Conservation (phyloP, 2,113 vertebrate genomes). For the Geococcyx californianus region DNA sequence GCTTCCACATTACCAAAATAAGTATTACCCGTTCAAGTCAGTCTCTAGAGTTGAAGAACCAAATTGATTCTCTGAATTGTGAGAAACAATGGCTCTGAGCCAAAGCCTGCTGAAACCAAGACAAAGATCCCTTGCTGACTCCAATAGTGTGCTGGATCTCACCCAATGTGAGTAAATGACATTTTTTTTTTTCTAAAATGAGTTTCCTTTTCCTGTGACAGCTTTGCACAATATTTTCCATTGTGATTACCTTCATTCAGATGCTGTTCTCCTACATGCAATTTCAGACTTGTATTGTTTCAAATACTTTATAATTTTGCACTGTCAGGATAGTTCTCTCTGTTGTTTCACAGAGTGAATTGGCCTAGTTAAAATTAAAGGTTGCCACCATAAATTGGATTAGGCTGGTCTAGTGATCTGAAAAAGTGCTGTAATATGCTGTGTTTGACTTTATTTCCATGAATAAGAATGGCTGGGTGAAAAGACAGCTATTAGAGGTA, state of each 20-base stretch:
- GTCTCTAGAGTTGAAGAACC: neutral
- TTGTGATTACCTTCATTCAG: neutral
- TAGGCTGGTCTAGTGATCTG: conserved; percentile 9
- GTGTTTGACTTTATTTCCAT: neutral
- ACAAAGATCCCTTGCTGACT: conserved; percentile 19
- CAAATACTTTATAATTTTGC: neutral
- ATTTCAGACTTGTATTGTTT: neutral
- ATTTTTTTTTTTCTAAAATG: neutral
- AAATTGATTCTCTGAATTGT: neutral
- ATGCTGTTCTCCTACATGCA: neutral
- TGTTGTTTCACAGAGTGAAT: neutral
- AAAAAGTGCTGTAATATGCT: neutral
- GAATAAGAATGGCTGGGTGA: neutral
- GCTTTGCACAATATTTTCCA: neutral
- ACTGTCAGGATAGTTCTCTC: neutral
- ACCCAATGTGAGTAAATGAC: neutral
- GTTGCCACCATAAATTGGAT: conserved; percentile 39
- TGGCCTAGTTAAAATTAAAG: conserved; percentile 60
- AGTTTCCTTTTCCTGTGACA: neutral
- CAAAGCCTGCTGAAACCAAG: neutral
- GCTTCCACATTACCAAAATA: neutral
- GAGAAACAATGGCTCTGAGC: neutral
- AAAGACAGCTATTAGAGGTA: neutral
- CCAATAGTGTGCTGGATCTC: conserved; percentile 25
- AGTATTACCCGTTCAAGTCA: neutral